Conservation (phyloP, 2,888 invertebrate genomes). For the Machimus atricapillus region DNA sequence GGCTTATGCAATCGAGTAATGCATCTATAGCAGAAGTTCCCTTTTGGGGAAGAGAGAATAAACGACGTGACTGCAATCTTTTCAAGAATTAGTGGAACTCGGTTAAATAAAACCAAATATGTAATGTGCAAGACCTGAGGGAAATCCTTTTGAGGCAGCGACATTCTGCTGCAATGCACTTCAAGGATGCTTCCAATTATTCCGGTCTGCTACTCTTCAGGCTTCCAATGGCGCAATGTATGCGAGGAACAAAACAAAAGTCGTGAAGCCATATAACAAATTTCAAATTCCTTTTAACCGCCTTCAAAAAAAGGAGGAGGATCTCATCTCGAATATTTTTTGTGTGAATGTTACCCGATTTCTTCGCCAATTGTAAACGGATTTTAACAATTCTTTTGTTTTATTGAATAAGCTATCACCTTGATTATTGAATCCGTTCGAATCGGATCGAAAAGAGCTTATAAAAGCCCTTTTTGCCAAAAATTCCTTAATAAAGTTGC, state of each 20-base stretch:
- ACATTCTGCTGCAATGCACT: neutral
- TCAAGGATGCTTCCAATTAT: neutral
- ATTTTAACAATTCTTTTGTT: too few relatives aligned
- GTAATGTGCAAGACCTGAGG: neutral
- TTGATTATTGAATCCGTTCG: too few relatives aligned
- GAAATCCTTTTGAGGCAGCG: neutral
- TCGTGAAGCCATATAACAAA: too few relatives aligned
- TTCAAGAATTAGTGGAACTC: neutral
- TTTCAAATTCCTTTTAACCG: neutral
- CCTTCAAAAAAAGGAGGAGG: too few relatives aligned
- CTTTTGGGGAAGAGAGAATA: neutral
- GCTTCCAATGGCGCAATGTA: neutral
- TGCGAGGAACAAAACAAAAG: too few relatives aligned
- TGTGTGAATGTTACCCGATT: too few relatives aligned
- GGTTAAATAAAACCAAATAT: neutral
- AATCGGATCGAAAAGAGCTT: too few relatives aligned
- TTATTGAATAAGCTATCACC: too few relatives aligned
- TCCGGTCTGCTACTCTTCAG: neutral
- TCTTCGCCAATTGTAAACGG: too few relatives aligned
- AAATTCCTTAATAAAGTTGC: too few relatives aligned
- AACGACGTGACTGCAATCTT: neutral
- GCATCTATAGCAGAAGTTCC: neutral
- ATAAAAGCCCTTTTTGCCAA: too few relatives aligned
- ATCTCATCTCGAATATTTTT: too few relatives aligned
- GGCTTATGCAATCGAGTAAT: neutral